phyloP scores from a whole-genome alignment of 2,797 vertebrate species.

The Odontamblyopus rebecca region DNA sequence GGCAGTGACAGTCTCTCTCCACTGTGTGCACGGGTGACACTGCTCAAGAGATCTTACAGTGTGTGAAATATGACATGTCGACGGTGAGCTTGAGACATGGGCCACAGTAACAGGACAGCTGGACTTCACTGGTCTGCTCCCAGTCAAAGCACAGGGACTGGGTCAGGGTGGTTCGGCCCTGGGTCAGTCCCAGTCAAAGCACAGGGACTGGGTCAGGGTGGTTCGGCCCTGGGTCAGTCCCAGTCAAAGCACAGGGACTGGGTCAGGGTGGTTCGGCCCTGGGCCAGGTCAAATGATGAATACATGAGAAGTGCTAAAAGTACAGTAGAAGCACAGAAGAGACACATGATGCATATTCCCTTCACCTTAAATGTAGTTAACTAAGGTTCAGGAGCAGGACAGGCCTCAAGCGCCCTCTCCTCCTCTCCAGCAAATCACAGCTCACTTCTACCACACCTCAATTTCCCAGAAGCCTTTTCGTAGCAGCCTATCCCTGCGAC shows the following conservation, averaged over 20 bases:
- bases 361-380: neutral
- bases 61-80: constrained; percentile 25
- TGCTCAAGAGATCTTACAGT: constrained; percentile 22
- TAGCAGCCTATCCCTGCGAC: no score
- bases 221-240: neutral
- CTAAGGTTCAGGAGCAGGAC: no score
- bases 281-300: neutral
- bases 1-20: constrained; percentile 21
- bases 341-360: neutral
- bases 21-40: constrained; percentile 11
- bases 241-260: neutral
- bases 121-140: constrained; percentile 7
- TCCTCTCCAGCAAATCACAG: no score
- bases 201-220: neutral
- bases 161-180: neutral
- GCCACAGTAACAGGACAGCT: constrained; percentile 1
- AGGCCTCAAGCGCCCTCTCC: no score
- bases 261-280: neutral
- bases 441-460: no score
- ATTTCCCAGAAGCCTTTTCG: no score
- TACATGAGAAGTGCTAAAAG: neutral
- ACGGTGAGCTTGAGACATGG: constrained; percentile 2
- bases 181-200: neutral
- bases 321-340: neutral
- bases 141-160: neutral